Evolutionary conservation across 2,113 vertebrate species (phyloP).

Genomic region (Fulica atra): DNA sequence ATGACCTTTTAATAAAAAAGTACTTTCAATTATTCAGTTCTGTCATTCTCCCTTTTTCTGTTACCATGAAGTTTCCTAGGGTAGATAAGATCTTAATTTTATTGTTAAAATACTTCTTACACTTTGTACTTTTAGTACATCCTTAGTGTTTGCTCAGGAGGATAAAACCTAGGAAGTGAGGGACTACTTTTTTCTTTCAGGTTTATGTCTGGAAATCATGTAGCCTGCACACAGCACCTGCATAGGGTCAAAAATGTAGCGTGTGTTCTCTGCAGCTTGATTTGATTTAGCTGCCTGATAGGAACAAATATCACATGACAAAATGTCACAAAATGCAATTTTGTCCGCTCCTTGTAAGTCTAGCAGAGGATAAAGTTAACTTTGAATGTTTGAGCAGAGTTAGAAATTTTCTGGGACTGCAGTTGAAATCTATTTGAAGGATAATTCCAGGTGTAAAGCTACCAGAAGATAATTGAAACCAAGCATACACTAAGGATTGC

Average conservation of each 20-base stretch:
- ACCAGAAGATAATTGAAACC: neutral
- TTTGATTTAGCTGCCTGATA: neutral
- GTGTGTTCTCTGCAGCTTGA: neutral
- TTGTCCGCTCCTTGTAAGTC: neutral
- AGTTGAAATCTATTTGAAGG: neutral
- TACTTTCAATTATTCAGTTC: neutral
- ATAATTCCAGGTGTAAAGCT: neutral
- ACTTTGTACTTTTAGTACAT: neutral
- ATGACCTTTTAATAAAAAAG: neutral
- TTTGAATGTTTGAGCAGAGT: neutral
- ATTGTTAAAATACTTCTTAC: neutral
- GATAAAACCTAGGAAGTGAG: neutral
- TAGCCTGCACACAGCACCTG: neutral
- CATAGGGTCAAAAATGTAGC: neutral
- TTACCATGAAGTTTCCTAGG: neutral
- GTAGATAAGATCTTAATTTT: neutral
- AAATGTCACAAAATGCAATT: neutral
- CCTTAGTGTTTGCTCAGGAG: neutral
- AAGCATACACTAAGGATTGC: neutral
- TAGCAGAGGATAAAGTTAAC: neutral
- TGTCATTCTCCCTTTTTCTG: neutral
- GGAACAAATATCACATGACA: neutral
- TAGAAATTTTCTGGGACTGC: neutral
- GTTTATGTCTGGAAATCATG: neutral
- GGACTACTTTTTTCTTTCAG: neutral